Base-by-base conservation (phyloP, 2,888 invertebrate species). In the Acanthosepion pharaonis region DNA sequence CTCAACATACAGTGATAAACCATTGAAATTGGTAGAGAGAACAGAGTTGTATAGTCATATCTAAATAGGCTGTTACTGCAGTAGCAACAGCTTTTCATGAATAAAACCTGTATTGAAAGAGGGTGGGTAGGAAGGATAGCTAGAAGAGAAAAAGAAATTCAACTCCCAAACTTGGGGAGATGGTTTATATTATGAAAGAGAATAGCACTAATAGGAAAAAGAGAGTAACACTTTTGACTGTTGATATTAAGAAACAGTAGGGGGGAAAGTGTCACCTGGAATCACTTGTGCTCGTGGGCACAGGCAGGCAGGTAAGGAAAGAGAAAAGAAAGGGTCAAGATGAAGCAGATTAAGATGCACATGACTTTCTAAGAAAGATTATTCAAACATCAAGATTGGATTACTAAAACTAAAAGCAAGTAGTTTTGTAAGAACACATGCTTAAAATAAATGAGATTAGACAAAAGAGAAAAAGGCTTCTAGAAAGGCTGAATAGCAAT, bases 1-100 rank as follows among this genome's bases (percentile, higher is more conserved):
- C 94, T 25, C 94, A 94, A 94, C 94, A 53, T 94, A 94, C 94
- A 94, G 94, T 94, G 94, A 94, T 94, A 55, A 94, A 94, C 53
- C 94, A 94, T 94, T 94, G 18, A 94, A n/a, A 94, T 94, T 55
- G 53, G 28, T 94, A 55, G 94, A 94, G 53, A 94, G 94, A 55
- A 53, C 25, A 94, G 64, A 94, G 64, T 53, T 94, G 20, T 92
- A 15, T 94, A 42, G 55, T 94, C 28, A 55, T 94, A 55, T 53
- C 94, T 94, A 55, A 53, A n/a, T 94, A 53, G 23, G 33, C 94
- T 53, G 55, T 53, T 53, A 20, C 49, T 25, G 20, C 49, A 92
- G 4, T 23, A 55, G 94, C 53, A 94, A 53, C 53, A 55, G 94
- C 11, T 94, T 49, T 55, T 42, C 25, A 49, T 42, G 42, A 55